phyloP scores from a whole-genome alignment of 2,797 vertebrate species.

The Pristis pectinata region DNA sequence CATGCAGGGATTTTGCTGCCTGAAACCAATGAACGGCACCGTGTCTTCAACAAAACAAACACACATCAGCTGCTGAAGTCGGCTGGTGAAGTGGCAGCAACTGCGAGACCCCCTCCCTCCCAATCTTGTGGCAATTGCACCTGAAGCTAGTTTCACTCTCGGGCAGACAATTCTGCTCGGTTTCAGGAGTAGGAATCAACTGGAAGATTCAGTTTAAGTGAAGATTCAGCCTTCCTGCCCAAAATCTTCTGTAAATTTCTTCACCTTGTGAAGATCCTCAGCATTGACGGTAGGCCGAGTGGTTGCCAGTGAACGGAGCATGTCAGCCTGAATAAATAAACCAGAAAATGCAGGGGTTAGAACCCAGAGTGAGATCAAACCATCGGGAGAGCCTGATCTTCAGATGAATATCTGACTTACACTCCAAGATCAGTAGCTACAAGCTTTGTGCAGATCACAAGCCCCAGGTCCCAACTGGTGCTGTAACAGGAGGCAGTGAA shows the following conservation, averaged over 20 bases:
- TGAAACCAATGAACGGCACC: not conserved
- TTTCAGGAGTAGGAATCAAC: slow-evolving; percentile 1
- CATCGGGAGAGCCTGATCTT: not conserved
- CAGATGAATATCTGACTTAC: not conserved
- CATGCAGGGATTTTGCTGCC: slow-evolving; percentile 10
- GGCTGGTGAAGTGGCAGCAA: slow-evolving; percentile 12
- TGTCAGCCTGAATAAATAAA: slow-evolving; percentile 72
- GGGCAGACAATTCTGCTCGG: slow-evolving; percentile 39
- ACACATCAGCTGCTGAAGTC: not conserved
- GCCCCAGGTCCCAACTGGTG: not conserved
- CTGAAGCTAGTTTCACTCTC: slow-evolving; percentile 36
- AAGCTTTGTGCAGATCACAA: not conserved
- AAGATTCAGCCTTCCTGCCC: slow-evolving; percentile 82
- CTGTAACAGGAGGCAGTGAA: not conserved
- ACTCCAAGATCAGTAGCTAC: not conserved
- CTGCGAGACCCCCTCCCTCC: too few species aligned
- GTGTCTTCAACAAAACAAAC: slow-evolving; percentile 32
- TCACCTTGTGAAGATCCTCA: slow-evolving; percentile 87
- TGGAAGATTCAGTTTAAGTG: slow-evolving; percentile 7
- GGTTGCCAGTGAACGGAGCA: slow-evolving; percentile 87
- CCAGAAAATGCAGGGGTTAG: not conserved
- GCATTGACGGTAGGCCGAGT: slow-evolving; percentile 88
- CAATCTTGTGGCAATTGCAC: not conserved
- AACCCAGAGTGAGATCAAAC: not conserved
- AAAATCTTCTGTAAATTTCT: slow-evolving; percentile 97